Base-by-base conservation (phyloP, 1,140 invertebrate genomes). In the Centruroides sculpturatus region DNA sequence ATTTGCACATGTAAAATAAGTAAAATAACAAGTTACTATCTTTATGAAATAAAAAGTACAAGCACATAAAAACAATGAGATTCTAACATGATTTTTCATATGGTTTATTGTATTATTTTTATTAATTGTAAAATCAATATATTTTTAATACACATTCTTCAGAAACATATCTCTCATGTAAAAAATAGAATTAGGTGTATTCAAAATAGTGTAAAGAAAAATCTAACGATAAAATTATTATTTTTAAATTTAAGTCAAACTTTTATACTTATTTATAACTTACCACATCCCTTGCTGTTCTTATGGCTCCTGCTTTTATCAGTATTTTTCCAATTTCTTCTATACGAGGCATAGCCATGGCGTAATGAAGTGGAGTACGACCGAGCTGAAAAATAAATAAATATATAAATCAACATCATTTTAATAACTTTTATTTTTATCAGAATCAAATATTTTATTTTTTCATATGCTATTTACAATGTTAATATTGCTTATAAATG, bases 341-440 rank as follows among this genome's bases (percentile, higher is more conserved):
- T 49, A 91, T 85, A 59, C 85, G 82, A 53, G 86, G 85, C 4
- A 89, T 81, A 11, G 86, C 89, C 88, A 92, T 89, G 0, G 89
- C 87, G 71, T 92, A 92, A 72, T 92, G 89, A 41, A 92, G 75
- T 6, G 87, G 82, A 2, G 86, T 89, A 68, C 89, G 80, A 69
- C 90, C 86, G 74, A 93, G 71, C 89, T 92, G 71, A 53, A 72
- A 78, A 35, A 23, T 1, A 23, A 23, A 23, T 23, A 23, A 23
- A 23, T 23, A 59, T 54, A 63, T 46, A 61, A 23, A n/a, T 13
- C 9, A 23, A 4, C 0, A 4, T 54, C n/a, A n/a, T n/a, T 10
- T 23, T 54, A n/a, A n/a, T 9, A 5, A n/a, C 34, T 10, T 49
- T 49, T 49, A 11, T n/a, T 49, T 10, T 3, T 11, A 49, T 10